Evolutionary conservation across 2,888 invertebrate genomes (phyloP).

Genomic region (Thera britannica): DNA sequence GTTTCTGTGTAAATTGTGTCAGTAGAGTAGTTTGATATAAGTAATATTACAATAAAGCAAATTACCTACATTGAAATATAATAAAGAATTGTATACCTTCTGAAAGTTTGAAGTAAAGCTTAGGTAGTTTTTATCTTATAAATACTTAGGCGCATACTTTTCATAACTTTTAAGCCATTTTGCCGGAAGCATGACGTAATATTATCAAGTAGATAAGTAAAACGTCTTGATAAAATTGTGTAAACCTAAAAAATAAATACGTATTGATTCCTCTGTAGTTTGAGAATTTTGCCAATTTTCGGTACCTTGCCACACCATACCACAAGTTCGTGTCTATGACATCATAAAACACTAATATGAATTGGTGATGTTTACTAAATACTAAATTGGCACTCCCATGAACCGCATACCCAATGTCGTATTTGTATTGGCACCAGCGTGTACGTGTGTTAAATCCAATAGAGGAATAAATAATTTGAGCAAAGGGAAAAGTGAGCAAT

Average conservation of each 20-base stretch:
- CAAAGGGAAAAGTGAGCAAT: constrained; percentile 45
- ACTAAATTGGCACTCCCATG: constrained; percentile 23
- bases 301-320: background rate
- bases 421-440: constrained; percentile 30
- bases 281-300: too few species aligned
- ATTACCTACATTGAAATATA: background rate
- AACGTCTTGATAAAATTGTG: too few species aligned
- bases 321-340: background rate
- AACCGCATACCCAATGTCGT: constrained; percentile 26
- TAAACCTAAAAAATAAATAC: too few species aligned
- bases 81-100: background rate
- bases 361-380: constrained; percentile 21
- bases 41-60: constrained; percentile 7
- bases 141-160: too few species aligned
- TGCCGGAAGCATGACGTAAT: too few species aligned
- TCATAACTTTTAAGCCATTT: too few species aligned
- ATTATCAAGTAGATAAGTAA: too few species aligned
- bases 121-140: too few species aligned
- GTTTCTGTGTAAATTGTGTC: constrained; percentile 39
- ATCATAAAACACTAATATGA: constrained; percentile 12
- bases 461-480: constrained; percentile 43
- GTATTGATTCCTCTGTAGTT: too few species aligned
- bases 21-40: constrained; percentile 31
- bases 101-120: too few species aligned
- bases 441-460: constrained; percentile 37